Conservation (phyloP, 2,113 vertebrate species). For the Periophthalmodon schlosseri region DNA sequence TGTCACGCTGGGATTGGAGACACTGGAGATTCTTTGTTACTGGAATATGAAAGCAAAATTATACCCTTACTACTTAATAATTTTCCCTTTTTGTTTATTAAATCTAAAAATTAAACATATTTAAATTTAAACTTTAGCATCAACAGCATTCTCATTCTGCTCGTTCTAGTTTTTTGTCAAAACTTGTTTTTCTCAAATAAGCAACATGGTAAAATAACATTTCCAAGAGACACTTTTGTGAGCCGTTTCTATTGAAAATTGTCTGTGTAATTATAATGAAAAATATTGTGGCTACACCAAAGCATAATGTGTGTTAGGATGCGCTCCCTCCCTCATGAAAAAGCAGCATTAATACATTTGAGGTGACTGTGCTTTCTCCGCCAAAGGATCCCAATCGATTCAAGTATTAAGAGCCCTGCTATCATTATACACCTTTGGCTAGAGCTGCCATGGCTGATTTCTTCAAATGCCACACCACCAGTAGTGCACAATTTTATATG, state of each 20-base stretch:
- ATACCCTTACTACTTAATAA: not conserved
- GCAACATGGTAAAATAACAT: not conserved
- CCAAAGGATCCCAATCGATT: slow-evolving; percentile 25
- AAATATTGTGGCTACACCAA: not conserved
- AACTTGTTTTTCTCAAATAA: not conserved
- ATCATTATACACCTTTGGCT: slow-evolving; percentile 35
- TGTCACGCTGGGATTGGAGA: not conserved
- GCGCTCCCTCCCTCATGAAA: not conserved
- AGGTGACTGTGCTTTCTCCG: slow-evolving; percentile 6
- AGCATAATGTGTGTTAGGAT: not conserved
- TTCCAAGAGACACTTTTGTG: not conserved
- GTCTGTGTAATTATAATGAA: not conserved
- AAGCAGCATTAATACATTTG: slow-evolving; percentile 2
- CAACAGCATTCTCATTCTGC: not conserved
- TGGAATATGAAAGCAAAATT: not conserved
- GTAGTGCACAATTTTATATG: slow-evolving; percentile 43
- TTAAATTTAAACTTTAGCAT: not conserved
- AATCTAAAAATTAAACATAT: not conserved
- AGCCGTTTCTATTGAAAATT: slow-evolving; percentile 2
- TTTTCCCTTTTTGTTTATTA: not conserved
- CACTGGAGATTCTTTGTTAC: not conserved
- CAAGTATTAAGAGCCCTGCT: slow-evolving; percentile 19
- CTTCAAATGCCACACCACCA: slow-evolving; percentile 41
- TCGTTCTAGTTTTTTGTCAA: not conserved
- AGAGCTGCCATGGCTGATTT: slow-evolving; percentile 39